These are phyloP conservation scores for Motacilla tschutschensis DNA, from an alignment of 2,113 vertebrate genomes.

Conservation along the genomic window DNA sequence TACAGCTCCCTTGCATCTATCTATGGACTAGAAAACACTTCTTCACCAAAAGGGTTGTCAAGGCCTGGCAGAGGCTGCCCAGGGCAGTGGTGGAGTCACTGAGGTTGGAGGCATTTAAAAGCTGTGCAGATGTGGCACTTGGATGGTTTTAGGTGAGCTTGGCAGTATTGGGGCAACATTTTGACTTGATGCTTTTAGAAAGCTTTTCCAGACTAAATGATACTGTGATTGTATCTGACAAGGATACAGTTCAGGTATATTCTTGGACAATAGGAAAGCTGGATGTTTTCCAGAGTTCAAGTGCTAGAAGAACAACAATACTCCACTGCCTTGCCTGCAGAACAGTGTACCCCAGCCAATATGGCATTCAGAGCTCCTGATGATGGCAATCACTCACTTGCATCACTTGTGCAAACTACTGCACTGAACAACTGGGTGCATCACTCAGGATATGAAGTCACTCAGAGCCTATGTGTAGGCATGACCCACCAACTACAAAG, in stretches of 20 bases:
- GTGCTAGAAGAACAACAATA: not conserved
- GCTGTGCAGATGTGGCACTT: not conserved
- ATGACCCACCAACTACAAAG: not conserved
- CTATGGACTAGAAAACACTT: not conserved
- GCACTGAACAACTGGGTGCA: not conserved
- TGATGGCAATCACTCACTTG: not conserved
- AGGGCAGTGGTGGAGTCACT: not conserved
- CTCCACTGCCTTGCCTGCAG: not conserved
- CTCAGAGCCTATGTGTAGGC: not conserved
- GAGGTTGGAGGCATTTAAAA: not conserved
- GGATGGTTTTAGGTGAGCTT: not conserved
- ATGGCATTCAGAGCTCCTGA: not conserved
- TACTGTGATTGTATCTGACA: not conserved
- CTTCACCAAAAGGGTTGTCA: not conserved
- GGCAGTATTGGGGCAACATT: not conserved
- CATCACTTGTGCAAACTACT: not conserved
- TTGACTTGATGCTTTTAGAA: not conserved
- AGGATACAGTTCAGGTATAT: not conserved
- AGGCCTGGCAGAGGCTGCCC: not conserved
- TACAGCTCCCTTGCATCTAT: not conserved
- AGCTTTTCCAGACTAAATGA: not conserved
- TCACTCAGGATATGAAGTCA: not conserved
- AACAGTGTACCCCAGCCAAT: not conserved
- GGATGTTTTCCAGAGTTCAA: not conserved
- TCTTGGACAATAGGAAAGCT: not conserved